Evolutionary conservation across 2,797 vertebrate genomes (phyloP), one percentile per base, ranked within the genome.

Genomic region (Malurus leucopterus): DNA sequence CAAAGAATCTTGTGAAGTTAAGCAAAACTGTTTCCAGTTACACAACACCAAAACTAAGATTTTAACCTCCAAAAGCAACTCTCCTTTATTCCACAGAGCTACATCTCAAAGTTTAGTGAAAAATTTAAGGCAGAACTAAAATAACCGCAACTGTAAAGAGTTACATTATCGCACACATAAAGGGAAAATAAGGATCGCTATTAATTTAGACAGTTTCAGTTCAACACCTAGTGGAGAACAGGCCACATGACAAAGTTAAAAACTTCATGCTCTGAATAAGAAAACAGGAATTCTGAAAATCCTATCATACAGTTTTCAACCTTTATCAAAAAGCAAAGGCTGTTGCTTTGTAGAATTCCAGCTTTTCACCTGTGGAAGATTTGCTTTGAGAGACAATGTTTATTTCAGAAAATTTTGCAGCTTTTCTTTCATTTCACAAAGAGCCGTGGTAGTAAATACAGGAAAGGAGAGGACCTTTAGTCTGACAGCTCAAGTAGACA

Each of bases 191-290:
- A 8, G 27, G 34, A 82, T 29, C 41, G 49, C 62, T 79, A 58
- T 38, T 53, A 22, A 62, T 2, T 13, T 43, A 57, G 57, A 65
- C 27, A 69, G 88, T 49, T 95, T 88, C 78, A 90, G 80, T 78
- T 93, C 86, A 91, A 84, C 64, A 79, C 51, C 89, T 86, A 86
- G 75, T 57, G 36, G 68, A 88, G 75, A 90, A 88, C 4, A 88
- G 38, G 30, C 64, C 50, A 58, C 77, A 88, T 54, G 50, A 86
- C 68, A 86, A 86, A 88, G 34, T 51, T 76, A 30, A 59, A 51
- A 63, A 43, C 49, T 71, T 64, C 15, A 21, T 5, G 9, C 38
- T 76, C 14, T 23, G 44, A 65, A 46, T 26, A n/a, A 76, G 61
- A 50, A 3, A 24, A 55, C 2, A 24, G 29, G 23, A 68, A 57